These are phyloP conservation scores for Lagenorhynchus albirostris DNA, from an alignment of 2,113 vertebrate genomes.

Conservation along the genomic window DNA sequence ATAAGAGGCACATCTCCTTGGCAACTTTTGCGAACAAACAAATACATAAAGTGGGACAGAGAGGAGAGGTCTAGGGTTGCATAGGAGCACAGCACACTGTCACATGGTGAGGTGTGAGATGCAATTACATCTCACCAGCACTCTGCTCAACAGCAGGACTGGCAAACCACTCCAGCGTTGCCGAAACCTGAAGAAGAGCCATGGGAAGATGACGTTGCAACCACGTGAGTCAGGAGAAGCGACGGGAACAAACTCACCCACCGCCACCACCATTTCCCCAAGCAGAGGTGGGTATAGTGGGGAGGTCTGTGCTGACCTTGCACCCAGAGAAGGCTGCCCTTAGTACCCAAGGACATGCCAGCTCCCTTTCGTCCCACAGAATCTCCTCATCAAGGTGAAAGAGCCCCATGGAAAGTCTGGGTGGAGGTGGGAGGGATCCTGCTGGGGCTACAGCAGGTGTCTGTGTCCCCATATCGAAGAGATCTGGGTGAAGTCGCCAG, in stretches of 20 bases:
- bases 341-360: neutral
- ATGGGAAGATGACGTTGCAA: neutral
- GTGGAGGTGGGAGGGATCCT: neutral
- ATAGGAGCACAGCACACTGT: rapidly evolving
- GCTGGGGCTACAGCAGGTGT: neutral
- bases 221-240: neutral
- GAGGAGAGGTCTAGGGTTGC: neutral
- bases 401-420: neutral
- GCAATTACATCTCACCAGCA: neutral
- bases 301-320: rapidly evolving
- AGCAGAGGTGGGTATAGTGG: no score
- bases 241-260: neutral
- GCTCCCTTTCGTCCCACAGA: neutral
- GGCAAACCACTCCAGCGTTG: neutral
- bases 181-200: neutral
- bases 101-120: rapidly evolving
- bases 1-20: neutral
- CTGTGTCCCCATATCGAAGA: rapidly evolving
- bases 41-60: no score
- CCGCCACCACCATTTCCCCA: neutral
- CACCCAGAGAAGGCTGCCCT: neutral
- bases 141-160: neutral
- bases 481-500: neutral
- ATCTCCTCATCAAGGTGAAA: neutral
- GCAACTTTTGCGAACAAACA: neutral